Percentiles rank a stretch among this genome's conserved stretches.
phyloP scores from a whole-genome alignment of 2,797 vertebrate genomes.

The Sebastes hubbsi region DNA sequence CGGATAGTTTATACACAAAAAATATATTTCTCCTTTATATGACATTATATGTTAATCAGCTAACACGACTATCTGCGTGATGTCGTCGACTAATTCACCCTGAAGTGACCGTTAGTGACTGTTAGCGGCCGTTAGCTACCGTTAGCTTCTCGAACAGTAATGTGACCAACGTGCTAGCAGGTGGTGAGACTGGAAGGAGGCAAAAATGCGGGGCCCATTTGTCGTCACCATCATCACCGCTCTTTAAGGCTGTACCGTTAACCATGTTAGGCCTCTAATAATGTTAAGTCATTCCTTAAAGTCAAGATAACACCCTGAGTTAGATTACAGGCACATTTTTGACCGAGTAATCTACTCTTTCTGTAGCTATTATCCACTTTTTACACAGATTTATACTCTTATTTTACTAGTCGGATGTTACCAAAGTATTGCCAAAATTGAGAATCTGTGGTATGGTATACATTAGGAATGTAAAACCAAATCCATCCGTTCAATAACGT shows the following conservation, averaged over 20 bases:
- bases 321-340: background rate
- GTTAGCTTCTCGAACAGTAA: slow-evolving; percentile 23
- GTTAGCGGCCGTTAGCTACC: rapidly evolving
- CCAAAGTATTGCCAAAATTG: background rate
- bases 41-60: rapidly evolving
- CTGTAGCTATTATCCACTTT: slow-evolving; percentile 12
- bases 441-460: rapidly evolving
- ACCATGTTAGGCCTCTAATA: background rate
- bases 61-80: rapidly evolving
- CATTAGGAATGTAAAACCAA: no score
- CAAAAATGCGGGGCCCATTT: slow-evolving; percentile 17
- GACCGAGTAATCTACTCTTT: background rate
- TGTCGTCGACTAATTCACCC: background rate
- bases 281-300: background rate
- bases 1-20: background rate
- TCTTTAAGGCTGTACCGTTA: background rate
- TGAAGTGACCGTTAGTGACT: no score
- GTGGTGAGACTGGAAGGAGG: slow-evolving; percentile 18
- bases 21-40: background rate
- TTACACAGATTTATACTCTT: background rate
- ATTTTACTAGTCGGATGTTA: background rate
- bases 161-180: slow-evolving; percentile 47
- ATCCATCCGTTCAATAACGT: no score
- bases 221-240: background rate
- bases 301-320: background rate